Conservation (phyloP, 2,888 invertebrate genomes). For the Lasioglossum zephyrum region DNA sequence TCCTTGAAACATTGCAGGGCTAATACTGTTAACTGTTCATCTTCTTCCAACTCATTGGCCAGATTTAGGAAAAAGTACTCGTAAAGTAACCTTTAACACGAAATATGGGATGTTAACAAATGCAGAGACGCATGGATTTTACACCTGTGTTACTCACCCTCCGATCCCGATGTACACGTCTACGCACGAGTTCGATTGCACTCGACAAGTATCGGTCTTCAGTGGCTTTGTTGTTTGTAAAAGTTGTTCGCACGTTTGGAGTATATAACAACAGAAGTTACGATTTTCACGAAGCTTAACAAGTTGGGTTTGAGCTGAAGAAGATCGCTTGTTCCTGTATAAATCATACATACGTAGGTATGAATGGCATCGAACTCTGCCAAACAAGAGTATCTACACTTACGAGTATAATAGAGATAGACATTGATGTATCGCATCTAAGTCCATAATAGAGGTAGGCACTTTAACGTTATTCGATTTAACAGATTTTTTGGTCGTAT, state of each 20-base stretch:
- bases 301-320: slow-evolving; percentile 85
- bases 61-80: slow-evolving; percentile 81
- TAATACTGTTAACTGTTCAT: slow-evolving; percentile 85
- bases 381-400: slow-evolving; percentile 8
- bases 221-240: slow-evolving; percentile 82
- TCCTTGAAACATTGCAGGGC: slow-evolving; percentile 87
- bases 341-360: not conserved
- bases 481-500: slow-evolving; percentile 77
- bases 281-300: slow-evolving; percentile 85
- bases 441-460: slow-evolving; percentile 84
- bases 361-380: not conserved
- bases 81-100: slow-evolving; percentile 80
- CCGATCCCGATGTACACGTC: slow-evolving; percentile 82
- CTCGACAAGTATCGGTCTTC: slow-evolving; percentile 78
- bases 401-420: slow-evolving; percentile 83
- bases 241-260: slow-evolving; percentile 84
- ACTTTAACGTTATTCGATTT: slow-evolving; percentile 79
- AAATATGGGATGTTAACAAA: slow-evolving; percentile 48
- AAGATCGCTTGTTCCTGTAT: slow-evolving; percentile 84
- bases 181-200: slow-evolving; percentile 75
- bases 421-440: slow-evolving; percentile 83
- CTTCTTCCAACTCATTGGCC: slow-evolving; percentile 86
- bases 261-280: slow-evolving; percentile 87
- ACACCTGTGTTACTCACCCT: slow-evolving; percentile 73
- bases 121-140: not conserved